Evolutionary conservation across 2,797 vertebrate genomes (phyloP).

Genomic region (Smutsia temminckii): DNA sequence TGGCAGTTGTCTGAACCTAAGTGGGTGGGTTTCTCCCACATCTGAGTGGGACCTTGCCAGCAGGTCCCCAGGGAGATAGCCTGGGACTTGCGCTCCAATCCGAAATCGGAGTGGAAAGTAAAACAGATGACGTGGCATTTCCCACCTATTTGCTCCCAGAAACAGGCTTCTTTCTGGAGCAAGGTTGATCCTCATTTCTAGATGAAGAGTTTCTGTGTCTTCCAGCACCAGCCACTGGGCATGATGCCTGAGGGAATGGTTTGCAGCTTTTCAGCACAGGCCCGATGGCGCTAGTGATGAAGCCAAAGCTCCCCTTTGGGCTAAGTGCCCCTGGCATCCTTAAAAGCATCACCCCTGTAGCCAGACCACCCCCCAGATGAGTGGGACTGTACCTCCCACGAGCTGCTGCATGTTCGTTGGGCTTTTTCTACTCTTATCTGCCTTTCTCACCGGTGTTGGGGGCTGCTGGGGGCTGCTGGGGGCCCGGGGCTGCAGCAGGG

Average conservation of each 20-base stretch:
- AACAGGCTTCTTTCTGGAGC: background rate
- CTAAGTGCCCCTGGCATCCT: slow-evolving; percentile 70
- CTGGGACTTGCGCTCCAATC: background rate
- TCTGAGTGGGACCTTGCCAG: rapidly evolving
- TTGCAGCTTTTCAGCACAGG: slow-evolving; percentile 65
- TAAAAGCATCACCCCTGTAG: slow-evolving; percentile 68
- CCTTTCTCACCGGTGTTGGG: background rate
- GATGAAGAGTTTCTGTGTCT: slow-evolving; percentile 29
- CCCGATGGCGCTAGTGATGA: background rate
- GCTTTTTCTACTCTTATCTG: background rate
- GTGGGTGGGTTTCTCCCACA: background rate
- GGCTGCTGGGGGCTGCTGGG: background rate
- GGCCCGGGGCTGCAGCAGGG: background rate
- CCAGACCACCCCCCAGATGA: slow-evolving; percentile 67
- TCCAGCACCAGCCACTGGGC: slow-evolving; percentile 61
- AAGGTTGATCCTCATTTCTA: slow-evolving; percentile 31
- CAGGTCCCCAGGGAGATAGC: background rate
- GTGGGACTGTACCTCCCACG: background rate
- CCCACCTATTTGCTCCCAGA: too few species aligned
- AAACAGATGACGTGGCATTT: background rate
- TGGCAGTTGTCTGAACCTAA: rapidly evolving
- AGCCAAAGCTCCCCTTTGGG: slow-evolving; percentile 63
- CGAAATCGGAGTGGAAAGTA: background rate
- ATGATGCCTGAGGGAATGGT: slow-evolving; percentile 49
- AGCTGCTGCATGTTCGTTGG: background rate